Percentiles rank a stretch among this genome's conserved stretches.
These are phyloP conservation scores for Diorhabda elongata DNA, from an alignment of 1,140 invertebrate species.

Conservation along the genomic window DNA sequence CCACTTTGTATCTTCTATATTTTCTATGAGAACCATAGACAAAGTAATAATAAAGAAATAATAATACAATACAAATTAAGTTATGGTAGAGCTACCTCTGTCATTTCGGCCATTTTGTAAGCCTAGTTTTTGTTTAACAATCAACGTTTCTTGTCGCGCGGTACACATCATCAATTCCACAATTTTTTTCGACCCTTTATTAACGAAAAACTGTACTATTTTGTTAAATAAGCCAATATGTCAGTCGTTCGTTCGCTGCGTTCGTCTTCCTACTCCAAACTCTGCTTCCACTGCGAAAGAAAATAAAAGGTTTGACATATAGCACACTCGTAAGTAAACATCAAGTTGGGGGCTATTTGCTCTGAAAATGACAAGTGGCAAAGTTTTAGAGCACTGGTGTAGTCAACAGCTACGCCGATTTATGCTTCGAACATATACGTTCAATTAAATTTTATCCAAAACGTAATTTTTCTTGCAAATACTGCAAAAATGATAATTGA, in stretches of 20 bases:
- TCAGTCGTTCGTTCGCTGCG: conserved; percentile 30
- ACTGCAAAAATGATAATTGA: too few species aligned
- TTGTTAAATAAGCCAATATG: conserved; percentile 46
- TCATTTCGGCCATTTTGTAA: too few species aligned
- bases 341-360: conserved; percentile 24
- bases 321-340: conserved; percentile 44
- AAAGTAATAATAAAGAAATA: too few species aligned
- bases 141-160: too few species aligned
- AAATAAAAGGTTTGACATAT: conserved; percentile 49
- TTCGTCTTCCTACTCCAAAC: conserved; percentile 23
- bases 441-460: neutral
- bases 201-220: conserved; percentile 13
- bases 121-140: too few species aligned
- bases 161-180: too few species aligned
- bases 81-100: too few species aligned
- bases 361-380: conserved; percentile 12
- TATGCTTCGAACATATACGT: neutral
- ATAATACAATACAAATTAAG: too few species aligned
- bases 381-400: neutral
- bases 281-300: conserved; percentile 37
- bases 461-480: too few species aligned
- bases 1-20: too few species aligned
- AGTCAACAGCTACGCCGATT: neutral
- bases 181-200: too few species aligned
- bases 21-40: too few species aligned